phyloP scores from a whole-genome alignment of 2,888 invertebrate species.

The Timema cristinae region DNA sequence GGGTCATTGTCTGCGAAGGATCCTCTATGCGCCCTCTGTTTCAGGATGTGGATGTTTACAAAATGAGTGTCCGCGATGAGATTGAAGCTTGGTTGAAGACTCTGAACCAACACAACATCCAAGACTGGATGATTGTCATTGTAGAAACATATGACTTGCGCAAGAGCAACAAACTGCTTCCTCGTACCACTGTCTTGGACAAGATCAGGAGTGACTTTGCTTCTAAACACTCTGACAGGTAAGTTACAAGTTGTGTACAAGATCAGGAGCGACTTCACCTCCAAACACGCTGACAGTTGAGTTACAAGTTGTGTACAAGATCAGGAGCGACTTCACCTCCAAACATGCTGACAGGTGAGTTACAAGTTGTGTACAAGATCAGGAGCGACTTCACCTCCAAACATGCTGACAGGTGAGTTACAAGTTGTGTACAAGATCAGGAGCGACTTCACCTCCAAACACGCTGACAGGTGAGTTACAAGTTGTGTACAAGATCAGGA shows the following conservation, averaged over 20 bases:
- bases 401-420: slow-evolving; percentile 62
- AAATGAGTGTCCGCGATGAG: slow-evolving; percentile 80
- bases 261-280: slow-evolving; percentile 69
- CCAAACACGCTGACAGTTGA: neutral
- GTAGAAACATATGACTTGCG: slow-evolving; percentile 90
- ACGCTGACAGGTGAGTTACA: no score
- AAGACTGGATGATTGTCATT: slow-evolving; percentile 91
- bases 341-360: slow-evolving; percentile 71
- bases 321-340: slow-evolving; percentile 87
- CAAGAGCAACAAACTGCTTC: slow-evolving; percentile 85
- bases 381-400: slow-evolving; percentile 90
- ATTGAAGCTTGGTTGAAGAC: slow-evolving; percentile 84
- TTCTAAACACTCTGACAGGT: slow-evolving; percentile 75
- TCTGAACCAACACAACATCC: slow-evolving; percentile 67
- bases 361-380: slow-evolving; percentile 80
- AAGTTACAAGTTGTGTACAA: slow-evolving; percentile 71
- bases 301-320: slow-evolving; percentile 70
- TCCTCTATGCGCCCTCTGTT: no score
- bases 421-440: slow-evolving; percentile 87
- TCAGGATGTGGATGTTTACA: slow-evolving; percentile 90
- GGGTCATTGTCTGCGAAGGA: no score
- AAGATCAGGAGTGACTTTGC: slow-evolving; percentile 94
- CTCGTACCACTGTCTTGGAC: slow-evolving; percentile 88
- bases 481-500: slow-evolving; percentile 92
- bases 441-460: slow-evolving; percentile 56